Conservation (phyloP, 2,888 invertebrate genomes). For the Volucella zonaria region DNA sequence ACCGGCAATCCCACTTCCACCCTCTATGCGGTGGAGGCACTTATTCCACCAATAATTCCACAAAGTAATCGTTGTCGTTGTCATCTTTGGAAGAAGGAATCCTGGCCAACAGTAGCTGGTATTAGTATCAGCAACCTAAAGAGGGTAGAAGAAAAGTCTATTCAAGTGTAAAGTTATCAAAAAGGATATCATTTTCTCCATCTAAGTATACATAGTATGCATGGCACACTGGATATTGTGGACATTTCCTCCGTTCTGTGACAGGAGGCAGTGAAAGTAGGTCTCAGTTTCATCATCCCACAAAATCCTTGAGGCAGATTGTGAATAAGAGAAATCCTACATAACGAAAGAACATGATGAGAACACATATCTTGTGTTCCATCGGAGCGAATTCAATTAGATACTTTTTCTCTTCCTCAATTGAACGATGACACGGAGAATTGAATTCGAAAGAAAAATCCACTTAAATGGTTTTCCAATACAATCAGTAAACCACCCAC, state of each 20-base stretch:
- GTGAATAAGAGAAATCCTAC: too few species aligned
- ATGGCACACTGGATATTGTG: slow-evolving; percentile 13
- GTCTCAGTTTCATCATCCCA: slow-evolving; percentile 38
- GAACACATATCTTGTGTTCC: slow-evolving; percentile 60
- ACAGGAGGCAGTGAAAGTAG: not conserved
- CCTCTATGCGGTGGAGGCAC: slow-evolving; percentile 12
- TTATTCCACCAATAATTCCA: slow-evolving; percentile 35
- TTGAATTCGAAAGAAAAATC: slow-evolving; percentile 52
- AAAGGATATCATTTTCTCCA: slow-evolving; percentile 27
- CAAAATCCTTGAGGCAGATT: slow-evolving; percentile 2
- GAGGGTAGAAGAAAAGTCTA: slow-evolving; percentile 36
- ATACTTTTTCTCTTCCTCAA: slow-evolving; percentile 48
- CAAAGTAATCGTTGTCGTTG: slow-evolving; percentile 58
- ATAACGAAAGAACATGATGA: slow-evolving; percentile 45
- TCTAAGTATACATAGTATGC: not conserved
- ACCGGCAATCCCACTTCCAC: not conserved
- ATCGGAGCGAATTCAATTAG: slow-evolving; percentile 61
- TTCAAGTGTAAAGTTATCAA: slow-evolving; percentile 60
- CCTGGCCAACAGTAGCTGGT: slow-evolving; percentile 16
- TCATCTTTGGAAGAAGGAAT: slow-evolving; percentile 26
- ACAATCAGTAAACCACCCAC: not conserved
- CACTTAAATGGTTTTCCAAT: slow-evolving; percentile 30
- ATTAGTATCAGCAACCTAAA: slow-evolving; percentile 17
- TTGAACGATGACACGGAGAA: slow-evolving; percentile 55
- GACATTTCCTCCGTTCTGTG: too few species aligned